Conservation (phyloP, 2,113 vertebrate species). For the Lasiurus cinereus region DNA sequence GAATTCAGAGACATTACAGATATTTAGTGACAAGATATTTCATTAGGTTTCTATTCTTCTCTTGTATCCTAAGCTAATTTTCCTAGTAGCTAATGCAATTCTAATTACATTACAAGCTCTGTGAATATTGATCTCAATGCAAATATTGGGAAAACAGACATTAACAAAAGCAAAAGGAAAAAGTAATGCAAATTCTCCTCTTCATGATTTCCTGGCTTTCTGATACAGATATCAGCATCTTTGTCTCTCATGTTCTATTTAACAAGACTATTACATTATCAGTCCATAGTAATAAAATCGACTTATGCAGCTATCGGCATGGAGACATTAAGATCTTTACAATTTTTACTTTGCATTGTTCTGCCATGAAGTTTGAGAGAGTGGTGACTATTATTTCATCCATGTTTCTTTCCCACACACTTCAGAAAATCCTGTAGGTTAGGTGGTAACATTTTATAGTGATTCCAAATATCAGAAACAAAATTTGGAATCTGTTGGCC, state of each 20-base stretch:
- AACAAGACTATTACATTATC: slow-evolving; percentile 22
- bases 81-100: slow-evolving; percentile 43
- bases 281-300: not conserved
- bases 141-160: slow-evolving; percentile 33
- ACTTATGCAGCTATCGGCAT: not conserved
- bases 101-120: slow-evolving; percentile 56
- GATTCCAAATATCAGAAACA: not conserved
- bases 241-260: not conserved
- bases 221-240: not conserved
- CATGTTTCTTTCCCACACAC: not conserved
- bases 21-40: slow-evolving; percentile 27
- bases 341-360: not conserved
- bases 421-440: not conserved
- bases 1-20: slow-evolving; percentile 18
- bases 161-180: slow-evolving; percentile 29
- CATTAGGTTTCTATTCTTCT: slow-evolving; percentile 49
- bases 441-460: not conserved
- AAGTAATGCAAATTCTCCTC: not conserved
- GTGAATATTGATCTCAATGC: slow-evolving; percentile 52
- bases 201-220: not conserved
- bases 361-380: not conserved
- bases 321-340: not conserved
- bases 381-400: not conserved
- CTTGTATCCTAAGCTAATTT: slow-evolving; percentile 65
- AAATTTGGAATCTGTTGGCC: not conserved